Evolutionary conservation across 1,140 invertebrate genomes (phyloP), one percentile per base, ranked within the genome.

Genomic region (Kradibia gibbosae): DNA sequence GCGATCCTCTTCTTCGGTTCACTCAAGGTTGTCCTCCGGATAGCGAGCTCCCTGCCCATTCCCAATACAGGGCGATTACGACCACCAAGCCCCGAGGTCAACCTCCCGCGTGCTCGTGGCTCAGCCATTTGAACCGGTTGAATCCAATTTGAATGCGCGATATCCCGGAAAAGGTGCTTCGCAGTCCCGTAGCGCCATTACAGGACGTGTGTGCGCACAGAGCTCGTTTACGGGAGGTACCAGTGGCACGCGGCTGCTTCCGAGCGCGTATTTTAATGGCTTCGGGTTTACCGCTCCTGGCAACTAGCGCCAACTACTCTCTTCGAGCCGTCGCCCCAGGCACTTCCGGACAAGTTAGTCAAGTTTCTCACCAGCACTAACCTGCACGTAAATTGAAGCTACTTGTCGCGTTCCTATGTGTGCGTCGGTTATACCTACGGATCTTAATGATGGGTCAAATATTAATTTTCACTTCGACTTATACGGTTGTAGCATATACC

Each of bases 11-110:
- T n/a, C n/a, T n/a, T n/a, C n/a, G n/a, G n/a, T n/a, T n/a, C n/a
- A n/a, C n/a, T n/a, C n/a, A n/a, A n/a, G n/a, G n/a, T n/a, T 53
- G 50, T 20, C 42, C 42, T 13, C 13, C 42, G 42, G 42, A 45
- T 13, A 13, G 13, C 13, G 42, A 13, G 42, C 42, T 45, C 13
- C 13, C 42, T 8, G 15, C 55, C 50, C 55, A 45, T 22, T 45
- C 11, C 77, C 57, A 50, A 79, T 50, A 72, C 71, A 79, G 77
- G 71, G 77, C 57, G 71, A 79, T 79, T 71, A 67, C n/a, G n/a
- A n/a, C 45, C 22, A n/a, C 39, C 15, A 45, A 50, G 45, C 42
- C 25, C 50, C n/a, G 72, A 28, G 28, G 39, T 48, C 15, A 53
- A 55, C 42, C 39, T 36, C 20, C 36, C 48, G 39, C 60, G n/a